Evolutionary conservation across 2,797 vertebrate species (phyloP), one percentile per base, ranked within the genome.

Genomic region (Acanthiza pusilla): DNA sequence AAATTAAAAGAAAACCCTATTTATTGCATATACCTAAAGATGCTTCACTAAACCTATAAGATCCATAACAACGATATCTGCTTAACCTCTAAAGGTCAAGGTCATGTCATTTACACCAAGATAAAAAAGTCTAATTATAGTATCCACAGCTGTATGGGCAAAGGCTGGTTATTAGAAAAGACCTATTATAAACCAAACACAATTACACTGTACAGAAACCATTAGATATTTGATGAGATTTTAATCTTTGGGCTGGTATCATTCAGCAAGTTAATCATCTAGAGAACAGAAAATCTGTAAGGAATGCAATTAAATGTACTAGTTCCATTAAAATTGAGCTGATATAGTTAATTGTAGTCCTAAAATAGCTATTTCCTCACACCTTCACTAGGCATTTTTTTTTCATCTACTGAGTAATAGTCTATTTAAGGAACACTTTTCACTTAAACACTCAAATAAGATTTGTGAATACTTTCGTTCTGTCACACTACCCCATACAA

Each of bases 201-300:
- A 93, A 84, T 93, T 90, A 89, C 17, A 88, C 34, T 55, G 65
- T 40, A 83, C 32, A 89, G 78, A 92, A 97, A 88, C 65, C 85
- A 89, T 87, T 71, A 96, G 89, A 82, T 82, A 96, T 47, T 71
- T 94, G 80, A 96, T 70, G 93, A 96, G 85, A 89, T 92, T 87
- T 87, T 94, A 93, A 90, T 93, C 92, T 91, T 83, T 83, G 71
- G 93, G 96, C 85, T 86, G 66, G 38, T 89, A 68, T 73, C 54
- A 88, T 76, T 79, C 61, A 61, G 73, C 83, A 95, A 93, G 62
- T 77, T 94, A 96, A 96, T 96, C 92, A 96, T 91, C 84, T 89
- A 66, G 82, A 88, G 93, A 96, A 96, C 34, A 93, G 89, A 87
- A 93, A 92, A 85, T 77, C 78, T 72, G 92, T 80, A 81, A 93